These are phyloP conservation scores for Thalassoma bifasciatum DNA, from an alignment of 2,113 vertebrate species.

Conservation along the genomic window DNA sequence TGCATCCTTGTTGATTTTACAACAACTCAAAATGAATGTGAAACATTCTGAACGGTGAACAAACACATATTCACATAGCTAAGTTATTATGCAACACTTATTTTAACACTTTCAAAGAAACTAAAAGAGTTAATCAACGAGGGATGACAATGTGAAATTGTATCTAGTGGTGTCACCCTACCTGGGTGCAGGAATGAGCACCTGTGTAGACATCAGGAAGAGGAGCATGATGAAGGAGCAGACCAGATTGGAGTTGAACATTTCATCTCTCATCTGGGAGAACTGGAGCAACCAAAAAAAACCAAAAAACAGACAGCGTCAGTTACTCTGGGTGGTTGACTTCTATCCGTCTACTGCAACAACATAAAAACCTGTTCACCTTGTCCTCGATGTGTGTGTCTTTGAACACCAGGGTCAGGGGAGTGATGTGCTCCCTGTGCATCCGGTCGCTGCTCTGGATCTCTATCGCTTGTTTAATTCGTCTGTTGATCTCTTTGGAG, in stretches of 20 bases:
- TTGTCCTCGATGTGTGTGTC: slow-evolving; percentile 81
- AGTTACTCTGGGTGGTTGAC: not conserved
- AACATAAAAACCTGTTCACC: slow-evolving; percentile 43
- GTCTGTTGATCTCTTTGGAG: slow-evolving; percentile 81
- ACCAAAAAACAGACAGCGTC: not conserved
- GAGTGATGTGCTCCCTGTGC: slow-evolving; percentile 80
- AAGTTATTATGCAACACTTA: not conserved
- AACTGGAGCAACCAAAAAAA: slow-evolving; percentile 81
- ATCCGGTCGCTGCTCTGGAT: slow-evolving; percentile 82
- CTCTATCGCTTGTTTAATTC: slow-evolving; percentile 80
- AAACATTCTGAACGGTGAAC: too few species aligned
- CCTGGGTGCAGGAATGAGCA: slow-evolving; percentile 92
- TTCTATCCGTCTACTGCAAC: not conserved
- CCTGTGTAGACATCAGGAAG: slow-evolving; percentile 92
- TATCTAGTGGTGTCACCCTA: slow-evolving; percentile 3
- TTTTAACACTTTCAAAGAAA: not conserved
- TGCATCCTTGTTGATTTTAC: too few species aligned
- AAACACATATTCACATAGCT: too few species aligned
- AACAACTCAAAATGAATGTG: too few species aligned
- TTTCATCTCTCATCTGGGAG: slow-evolving; percentile 97
- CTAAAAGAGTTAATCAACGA: not conserved
- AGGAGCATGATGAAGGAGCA: slow-evolving; percentile 95
- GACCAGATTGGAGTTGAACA: slow-evolving; percentile 98
- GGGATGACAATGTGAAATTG: not conserved
- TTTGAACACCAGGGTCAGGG: slow-evolving; percentile 81